These are phyloP conservation scores for Tipula unca DNA, from an alignment of 2,888 invertebrate genomes.

Conservation along the genomic window DNA sequence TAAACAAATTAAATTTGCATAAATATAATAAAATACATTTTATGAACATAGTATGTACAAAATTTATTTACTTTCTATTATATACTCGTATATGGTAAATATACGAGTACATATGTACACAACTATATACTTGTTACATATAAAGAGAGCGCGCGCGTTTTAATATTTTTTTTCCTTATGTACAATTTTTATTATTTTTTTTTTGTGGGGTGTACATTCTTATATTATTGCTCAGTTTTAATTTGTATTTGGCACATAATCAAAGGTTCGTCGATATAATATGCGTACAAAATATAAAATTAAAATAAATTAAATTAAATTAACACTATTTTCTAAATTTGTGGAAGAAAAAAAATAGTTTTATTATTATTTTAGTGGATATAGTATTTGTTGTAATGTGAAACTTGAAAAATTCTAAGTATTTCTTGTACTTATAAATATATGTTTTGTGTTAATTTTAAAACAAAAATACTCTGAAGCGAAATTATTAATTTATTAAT, in stretches of 20 bases:
- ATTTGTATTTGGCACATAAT: not conserved
- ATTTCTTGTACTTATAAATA: no score
- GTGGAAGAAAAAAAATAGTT: not conserved
- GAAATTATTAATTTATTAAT: not conserved
- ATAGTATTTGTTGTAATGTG: not conserved
- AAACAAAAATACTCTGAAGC: not conserved
- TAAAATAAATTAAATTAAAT: not conserved
- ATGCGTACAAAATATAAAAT: not conserved
- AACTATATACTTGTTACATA: not conserved
- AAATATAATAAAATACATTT: not conserved
- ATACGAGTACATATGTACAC: no score
- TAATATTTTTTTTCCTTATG: not conserved
- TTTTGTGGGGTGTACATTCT: not conserved
- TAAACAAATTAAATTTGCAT: no score
- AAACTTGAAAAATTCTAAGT: constrained; percentile 3
- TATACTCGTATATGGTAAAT: not conserved
- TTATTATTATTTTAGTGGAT: not conserved
- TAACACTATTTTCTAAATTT: no score
- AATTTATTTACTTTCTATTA: not conserved
- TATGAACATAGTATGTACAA: not conserved
- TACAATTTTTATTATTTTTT: not conserved
- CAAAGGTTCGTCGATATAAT: not conserved
- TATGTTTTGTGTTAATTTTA: not conserved
- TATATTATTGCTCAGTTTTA: not conserved
- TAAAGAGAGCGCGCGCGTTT: not conserved